A percentile compares a stretch with the other conserved stretches of the same genome.
Conservation (phyloP, 1,140 invertebrate genomes). For the Saxidomus purpurata region DNA sequence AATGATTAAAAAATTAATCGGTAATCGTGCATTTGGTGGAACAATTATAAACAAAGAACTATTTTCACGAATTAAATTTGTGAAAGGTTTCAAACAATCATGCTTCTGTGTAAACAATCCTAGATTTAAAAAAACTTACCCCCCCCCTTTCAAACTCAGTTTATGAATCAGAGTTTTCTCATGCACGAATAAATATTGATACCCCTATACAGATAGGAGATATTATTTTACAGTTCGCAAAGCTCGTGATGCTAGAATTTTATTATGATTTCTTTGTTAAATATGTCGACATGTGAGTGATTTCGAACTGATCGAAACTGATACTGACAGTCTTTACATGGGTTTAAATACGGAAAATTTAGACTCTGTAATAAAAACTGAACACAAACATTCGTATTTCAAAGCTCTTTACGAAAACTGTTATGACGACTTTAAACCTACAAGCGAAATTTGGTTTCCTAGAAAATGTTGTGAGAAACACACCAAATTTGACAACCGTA, state of each 20-base stretch:
- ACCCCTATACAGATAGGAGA: constrained; percentile 67
- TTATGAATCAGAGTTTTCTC: constrained; percentile 12
- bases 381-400: neutral
- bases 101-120: neutral
- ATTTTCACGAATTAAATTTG: constrained; percentile 16
- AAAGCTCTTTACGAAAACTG: constrained; percentile 46
- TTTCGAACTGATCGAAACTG: constrained; percentile 50
- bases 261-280: constrained; percentile 73
- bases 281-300: constrained; percentile 43
- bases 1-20: constrained; percentile 11
- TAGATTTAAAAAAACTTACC: neutral
- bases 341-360: constrained; percentile 47
- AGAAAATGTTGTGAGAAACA: constrained; percentile 15
- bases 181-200: neutral
- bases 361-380: constrained; percentile 20
- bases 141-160: neutral
- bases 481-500: neutral
- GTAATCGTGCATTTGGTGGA: neutral
- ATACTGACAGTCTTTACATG: constrained; percentile 69
- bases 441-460: constrained; percentile 17
- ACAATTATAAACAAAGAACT: constrained; percentile 31
- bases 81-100: constrained; percentile 10
- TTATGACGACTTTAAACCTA: constrained; percentile 2
- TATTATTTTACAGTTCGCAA: constrained; percentile 72
- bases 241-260: constrained; percentile 72